Evolutionary conservation across 2,797 vertebrate genomes (phyloP).

Genomic region (Anolis apletophallus): DNA sequence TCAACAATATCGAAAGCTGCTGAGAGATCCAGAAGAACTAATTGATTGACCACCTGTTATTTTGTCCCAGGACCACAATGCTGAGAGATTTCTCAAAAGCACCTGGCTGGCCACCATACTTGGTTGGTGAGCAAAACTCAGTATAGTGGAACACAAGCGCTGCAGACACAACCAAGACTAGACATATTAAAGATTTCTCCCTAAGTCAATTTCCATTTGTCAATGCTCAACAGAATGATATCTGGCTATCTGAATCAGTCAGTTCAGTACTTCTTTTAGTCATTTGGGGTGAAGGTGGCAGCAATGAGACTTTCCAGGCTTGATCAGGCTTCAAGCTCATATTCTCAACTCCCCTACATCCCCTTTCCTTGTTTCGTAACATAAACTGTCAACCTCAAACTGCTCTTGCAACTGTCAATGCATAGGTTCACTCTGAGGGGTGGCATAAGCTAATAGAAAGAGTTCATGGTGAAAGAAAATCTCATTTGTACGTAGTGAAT

Average conservation of each 20-base stretch:
- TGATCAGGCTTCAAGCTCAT: slow-evolving; percentile 48
- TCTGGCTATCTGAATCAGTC: slow-evolving; percentile 14
- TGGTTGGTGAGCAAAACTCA: neutral
- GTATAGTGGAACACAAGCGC: neutral
- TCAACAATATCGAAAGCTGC: too few species aligned
- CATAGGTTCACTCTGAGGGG: slow-evolving; percentile 51
- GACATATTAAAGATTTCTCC: neutral
- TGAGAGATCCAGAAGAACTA: too few species aligned
- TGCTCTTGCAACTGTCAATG: slow-evolving; percentile 52
- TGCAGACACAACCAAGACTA: neutral
- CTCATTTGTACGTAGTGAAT: slow-evolving; percentile 59
- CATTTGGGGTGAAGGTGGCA: slow-evolving; percentile 35
- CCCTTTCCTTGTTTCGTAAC: slow-evolving; percentile 55
- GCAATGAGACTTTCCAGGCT: slow-evolving; percentile 49
- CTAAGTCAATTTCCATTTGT: slow-evolving; percentile 18
- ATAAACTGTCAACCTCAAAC: slow-evolving; percentile 68
- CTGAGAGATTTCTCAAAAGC: neutral
- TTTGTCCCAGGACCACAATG: neutral
- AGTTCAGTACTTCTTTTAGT: slow-evolving; percentile 34
- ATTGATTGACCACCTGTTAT: neutral
- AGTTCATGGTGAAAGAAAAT: slow-evolving; percentile 56
- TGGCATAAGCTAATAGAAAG: slow-evolving; percentile 64
- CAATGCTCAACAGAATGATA: neutral
- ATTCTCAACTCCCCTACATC: slow-evolving; percentile 32
- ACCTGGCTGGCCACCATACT: neutral